These are phyloP conservation scores for Emys orbicularis DNA, from an alignment of 2,797 vertebrate species.

Conservation along the genomic window DNA sequence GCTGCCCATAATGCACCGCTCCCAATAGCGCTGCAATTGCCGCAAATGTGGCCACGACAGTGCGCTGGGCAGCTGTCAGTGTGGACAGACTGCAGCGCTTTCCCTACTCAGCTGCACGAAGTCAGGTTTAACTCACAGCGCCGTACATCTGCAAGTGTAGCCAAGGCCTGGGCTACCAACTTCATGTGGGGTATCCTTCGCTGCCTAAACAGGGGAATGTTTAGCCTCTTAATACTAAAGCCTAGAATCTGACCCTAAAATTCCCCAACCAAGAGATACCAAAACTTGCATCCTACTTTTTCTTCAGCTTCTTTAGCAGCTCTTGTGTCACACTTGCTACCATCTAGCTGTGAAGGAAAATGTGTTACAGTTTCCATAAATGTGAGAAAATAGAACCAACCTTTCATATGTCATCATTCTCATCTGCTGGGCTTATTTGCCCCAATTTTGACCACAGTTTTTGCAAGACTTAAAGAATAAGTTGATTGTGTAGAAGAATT, in stretches of 20 bases:
- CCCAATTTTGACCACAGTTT: not conserved
- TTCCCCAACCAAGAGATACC: not conserved
- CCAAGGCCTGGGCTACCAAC: not conserved
- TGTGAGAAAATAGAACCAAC: not conserved
- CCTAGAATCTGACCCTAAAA: not conserved
- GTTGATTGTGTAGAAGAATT: not conserved
- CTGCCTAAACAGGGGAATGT: rapidly evolving
- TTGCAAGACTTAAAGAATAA: not conserved
- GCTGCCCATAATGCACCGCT: no score
- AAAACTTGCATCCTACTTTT: not conserved
- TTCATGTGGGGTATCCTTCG: not conserved
- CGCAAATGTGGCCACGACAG: no score
- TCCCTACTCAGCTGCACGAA: no score
- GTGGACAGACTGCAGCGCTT: no score
- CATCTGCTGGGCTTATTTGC: not conserved
- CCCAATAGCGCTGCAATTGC: no score
- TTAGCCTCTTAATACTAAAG: not conserved
- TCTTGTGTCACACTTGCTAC: not conserved
- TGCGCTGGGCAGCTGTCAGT: no score
- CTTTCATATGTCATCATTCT: not conserved
- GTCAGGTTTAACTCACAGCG: no score
- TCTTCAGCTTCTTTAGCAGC: not conserved
- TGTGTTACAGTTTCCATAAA: not conserved
- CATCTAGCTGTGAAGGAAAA: no score
- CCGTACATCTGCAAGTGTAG: no score